Conservation (phyloP, 2,888 invertebrate species). For the Bombyx huttoni region DNA sequence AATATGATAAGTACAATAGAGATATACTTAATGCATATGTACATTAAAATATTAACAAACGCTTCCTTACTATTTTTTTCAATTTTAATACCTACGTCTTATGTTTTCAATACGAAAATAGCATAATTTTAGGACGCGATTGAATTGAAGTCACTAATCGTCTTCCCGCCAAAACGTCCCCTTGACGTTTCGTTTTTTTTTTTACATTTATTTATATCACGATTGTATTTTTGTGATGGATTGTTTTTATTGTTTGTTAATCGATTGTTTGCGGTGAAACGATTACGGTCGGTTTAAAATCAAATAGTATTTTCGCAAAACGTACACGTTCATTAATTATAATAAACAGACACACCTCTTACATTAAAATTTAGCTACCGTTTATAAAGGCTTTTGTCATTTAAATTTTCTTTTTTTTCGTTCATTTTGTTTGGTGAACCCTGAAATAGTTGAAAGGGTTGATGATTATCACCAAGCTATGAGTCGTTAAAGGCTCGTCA, state of each 20-base stretch:
- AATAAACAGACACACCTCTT: slow-evolving; percentile 35
- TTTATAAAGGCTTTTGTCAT: neutral
- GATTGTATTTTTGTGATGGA: slow-evolving; percentile 35
- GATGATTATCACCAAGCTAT: too few species aligned
- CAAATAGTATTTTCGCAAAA: slow-evolving; percentile 17
- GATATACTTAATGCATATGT: too few species aligned
- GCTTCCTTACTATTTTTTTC: too few species aligned
- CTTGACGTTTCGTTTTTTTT: slow-evolving; percentile 18
- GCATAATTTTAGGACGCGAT: too few species aligned
- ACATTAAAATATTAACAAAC: too few species aligned
- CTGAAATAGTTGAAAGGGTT: too few species aligned
- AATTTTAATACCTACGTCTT: too few species aligned
- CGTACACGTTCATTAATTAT: slow-evolving; percentile 18
- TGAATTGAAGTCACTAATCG: neutral
- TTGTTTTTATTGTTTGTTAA: slow-evolving; percentile 31
- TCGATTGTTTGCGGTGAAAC: slow-evolving; percentile 45
- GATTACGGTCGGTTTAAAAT: slow-evolving; percentile 38
- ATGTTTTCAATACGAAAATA: too few species aligned
- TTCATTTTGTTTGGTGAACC: too few species aligned
- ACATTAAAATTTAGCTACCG: slow-evolving; percentile 20
- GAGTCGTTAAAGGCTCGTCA: too few species aligned
- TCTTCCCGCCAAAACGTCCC: neutral
- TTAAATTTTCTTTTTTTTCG: neutral
- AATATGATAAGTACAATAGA: too few species aligned
- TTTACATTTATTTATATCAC: slow-evolving; percentile 14